Evolutionary conservation across 2,888 invertebrate genomes (phyloP), one percentile per base, ranked within the genome.

Genomic region (Pogonocherus hispidulus): DNA sequence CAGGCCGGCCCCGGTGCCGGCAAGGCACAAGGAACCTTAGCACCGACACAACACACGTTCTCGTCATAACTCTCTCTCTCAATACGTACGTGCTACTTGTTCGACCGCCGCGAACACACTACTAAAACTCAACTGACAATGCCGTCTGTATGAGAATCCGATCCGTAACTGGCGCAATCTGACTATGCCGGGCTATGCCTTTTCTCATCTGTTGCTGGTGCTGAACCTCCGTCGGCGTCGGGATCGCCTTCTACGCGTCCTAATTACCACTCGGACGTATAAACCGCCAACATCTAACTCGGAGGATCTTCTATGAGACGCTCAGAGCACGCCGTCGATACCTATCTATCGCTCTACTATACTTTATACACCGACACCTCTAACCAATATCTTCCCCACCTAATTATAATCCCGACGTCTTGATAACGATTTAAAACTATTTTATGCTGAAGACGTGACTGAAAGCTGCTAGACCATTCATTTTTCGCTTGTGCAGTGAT

Each of bases 71-170:
- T 69, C 70, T 70, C 72, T 75, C 75, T 59, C 59, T 87, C 86
- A 78, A 86, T 77, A 76, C 75, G 75, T 76, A 76, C 83, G 80
- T 83, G 79, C 80, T 83, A 79, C 79, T 80, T 85, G 84, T 87
- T 87, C 86, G 88, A 85, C 86, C 88, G 88, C 76, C 82, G 82
- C 80, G 82, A 79, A 78, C 81, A 83, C 87, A 87, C 87, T 88
- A 78, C 64, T 52, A 49, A 46, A 59, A 70, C 67, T 66, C 68
- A 86, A 75, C 65, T 73, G 86, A 86, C 86, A 86, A 86, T 86
- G 83, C 86, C 86, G 86, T 86, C 86, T 86, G 86, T 84, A 86
- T 70, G 66, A 60, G 71, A 54, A 68, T 68, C 66, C 59, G 66
- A 68, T 71, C 69, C 77, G 72, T 70, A 75, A 72, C 72, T 67